These are phyloP conservation scores for Discoglossus pictus DNA, from an alignment of 2,797 vertebrate genomes.

Conservation along the genomic window DNA sequence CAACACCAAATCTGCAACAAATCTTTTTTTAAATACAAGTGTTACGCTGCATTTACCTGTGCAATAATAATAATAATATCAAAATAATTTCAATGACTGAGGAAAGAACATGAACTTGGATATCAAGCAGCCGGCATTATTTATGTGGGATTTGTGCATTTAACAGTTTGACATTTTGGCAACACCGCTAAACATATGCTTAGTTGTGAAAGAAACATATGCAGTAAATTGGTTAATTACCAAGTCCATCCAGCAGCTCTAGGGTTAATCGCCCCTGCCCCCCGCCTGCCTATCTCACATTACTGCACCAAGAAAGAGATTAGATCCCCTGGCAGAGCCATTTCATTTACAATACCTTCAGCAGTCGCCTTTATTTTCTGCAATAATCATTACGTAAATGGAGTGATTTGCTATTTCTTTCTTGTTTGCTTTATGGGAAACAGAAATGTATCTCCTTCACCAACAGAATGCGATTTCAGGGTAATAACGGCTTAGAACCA, in stretches of 20 bases:
- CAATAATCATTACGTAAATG: constrained; percentile 45
- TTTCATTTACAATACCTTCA: constrained; percentile 25
- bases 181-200: constrained; percentile 1
- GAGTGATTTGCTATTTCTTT: constrained; percentile 30
- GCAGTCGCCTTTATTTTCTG: constrained; percentile 22
- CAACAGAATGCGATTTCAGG: constrained; percentile 57
- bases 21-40: too few species aligned
- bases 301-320: not conserved
- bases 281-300: not conserved
- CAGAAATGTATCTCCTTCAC: constrained; percentile 47
- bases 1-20: too few species aligned
- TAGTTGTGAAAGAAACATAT: not conserved
- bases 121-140: too few species aligned
- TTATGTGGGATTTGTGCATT: constrained; percentile 3
- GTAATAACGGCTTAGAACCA: constrained; percentile 62
- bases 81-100: too few species aligned
- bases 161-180: constrained; percentile 8
- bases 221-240: not conserved
- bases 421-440: constrained; percentile 27
- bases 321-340: not conserved
- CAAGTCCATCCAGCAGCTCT: not conserved
- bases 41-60: too few species aligned
- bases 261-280: not conserved
- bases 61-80: too few species aligned
- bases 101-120: too few species aligned